These are phyloP conservation scores for Taenaris catops DNA, from an alignment of 2,888 invertebrate genomes.

Conservation along the genomic window DNA sequence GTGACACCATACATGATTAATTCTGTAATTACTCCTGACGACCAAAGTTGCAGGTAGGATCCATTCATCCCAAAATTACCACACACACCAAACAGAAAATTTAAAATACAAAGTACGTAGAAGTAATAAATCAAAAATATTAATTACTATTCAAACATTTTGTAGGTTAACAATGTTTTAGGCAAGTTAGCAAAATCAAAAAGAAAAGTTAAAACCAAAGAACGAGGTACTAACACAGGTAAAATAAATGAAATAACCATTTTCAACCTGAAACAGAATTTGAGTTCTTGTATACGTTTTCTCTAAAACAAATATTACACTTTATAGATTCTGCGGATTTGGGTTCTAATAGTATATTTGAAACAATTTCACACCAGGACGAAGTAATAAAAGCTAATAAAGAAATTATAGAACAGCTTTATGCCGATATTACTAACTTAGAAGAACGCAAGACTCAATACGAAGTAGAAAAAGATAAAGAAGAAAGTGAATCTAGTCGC, in stretches of 20 bases:
- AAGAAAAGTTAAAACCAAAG: constrained; percentile 49
- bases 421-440: constrained; percentile 56
- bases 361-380: constrained; percentile 62
- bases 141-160: too few species aligned
- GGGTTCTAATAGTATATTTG: constrained; percentile 46
- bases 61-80: too few species aligned
- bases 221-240: constrained; percentile 40
- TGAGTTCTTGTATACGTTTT: too few species aligned
- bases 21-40: too few species aligned
- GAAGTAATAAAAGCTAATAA: constrained; percentile 69
- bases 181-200: constrained; percentile 49
- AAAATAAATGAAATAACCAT: too few species aligned
- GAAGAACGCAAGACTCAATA: constrained; percentile 49
- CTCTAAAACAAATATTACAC: too few species aligned
- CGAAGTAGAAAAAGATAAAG: constrained; percentile 35
- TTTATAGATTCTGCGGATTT: constrained; percentile 45
- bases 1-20: too few species aligned
- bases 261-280: too few species aligned
- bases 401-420: constrained; percentile 58
- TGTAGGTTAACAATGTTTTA: constrained; percentile 54
- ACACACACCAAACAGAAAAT: too few species aligned
- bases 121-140: too few species aligned
- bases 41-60: too few species aligned
- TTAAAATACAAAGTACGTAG: too few species aligned
- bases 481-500: constrained; percentile 61